Conservation (phyloP, 2,888 invertebrate genomes). For the Petrolisthes manimaculis region DNA sequence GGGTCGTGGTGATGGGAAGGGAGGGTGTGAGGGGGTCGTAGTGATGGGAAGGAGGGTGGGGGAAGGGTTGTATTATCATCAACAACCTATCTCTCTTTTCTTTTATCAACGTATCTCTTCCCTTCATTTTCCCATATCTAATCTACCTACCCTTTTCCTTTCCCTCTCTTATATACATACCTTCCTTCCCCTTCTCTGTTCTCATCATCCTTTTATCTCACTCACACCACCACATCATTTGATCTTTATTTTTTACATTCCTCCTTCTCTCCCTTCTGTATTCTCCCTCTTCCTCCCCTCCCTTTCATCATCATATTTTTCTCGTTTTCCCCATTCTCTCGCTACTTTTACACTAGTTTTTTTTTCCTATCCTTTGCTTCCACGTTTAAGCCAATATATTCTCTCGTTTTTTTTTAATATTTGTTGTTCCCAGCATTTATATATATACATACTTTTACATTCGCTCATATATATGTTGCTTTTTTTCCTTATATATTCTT, state of each 20-base stretch:
- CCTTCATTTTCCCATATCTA: not conserved
- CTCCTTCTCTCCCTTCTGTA: not conserved
- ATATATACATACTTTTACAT: too few species aligned
- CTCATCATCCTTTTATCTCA: not conserved
- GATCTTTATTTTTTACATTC: not conserved
- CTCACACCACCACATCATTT: not conserved
- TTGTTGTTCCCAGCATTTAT: not conserved
- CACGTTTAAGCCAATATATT: not conserved
- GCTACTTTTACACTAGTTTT: not conserved
- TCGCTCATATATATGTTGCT: not conserved
- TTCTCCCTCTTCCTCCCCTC: not conserved
- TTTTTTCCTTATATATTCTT: too few species aligned
- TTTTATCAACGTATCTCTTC: not conserved
- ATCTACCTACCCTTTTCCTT: slow-evolving; percentile 1
- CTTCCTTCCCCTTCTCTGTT: not conserved
- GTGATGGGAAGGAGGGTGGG: too few species aligned
- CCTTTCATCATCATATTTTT: not conserved
- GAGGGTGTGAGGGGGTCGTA: too few species aligned
- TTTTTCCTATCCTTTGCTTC: not conserved
- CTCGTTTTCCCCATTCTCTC: not conserved
- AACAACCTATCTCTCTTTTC: not conserved
- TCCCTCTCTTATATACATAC: not conserved
- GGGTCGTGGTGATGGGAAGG: too few species aligned
- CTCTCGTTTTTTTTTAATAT: not conserved
- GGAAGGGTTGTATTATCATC: not conserved